These are phyloP conservation scores for Leptinotarsa defecta DNA, from an alignment of 1,140 invertebrate genomes.

Conservation along the genomic window DNA sequence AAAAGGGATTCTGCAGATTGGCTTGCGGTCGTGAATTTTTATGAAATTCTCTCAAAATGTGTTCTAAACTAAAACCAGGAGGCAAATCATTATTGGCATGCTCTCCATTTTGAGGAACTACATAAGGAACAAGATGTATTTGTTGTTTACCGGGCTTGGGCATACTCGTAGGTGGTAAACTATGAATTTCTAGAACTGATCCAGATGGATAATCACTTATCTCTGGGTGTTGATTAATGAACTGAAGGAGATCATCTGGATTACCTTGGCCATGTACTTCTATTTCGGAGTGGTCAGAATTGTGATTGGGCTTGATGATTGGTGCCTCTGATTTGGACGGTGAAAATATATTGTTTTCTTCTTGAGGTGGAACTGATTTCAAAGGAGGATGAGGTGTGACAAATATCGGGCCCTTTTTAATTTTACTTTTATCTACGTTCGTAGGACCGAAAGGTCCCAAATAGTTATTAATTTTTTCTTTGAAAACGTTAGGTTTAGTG, in stretches of 20 bases:
- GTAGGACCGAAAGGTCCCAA: conserved; percentile 59
- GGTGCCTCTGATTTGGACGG: background rate
- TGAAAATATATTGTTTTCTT: conserved; percentile 5
- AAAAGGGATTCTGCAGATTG: conserved; percentile 28
- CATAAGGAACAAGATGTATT: conserved; percentile 20
- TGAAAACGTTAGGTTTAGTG: conserved; percentile 12
- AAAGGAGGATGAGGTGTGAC: conserved; percentile 32
- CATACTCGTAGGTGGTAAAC: conserved; percentile 29
- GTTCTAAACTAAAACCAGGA: conserved; percentile 46
- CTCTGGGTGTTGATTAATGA: conserved; percentile 54
- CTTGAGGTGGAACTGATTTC: background rate
- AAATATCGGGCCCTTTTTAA: conserved; percentile 26
- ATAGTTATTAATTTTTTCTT: background rate
- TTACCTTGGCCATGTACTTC: conserved; percentile 44
- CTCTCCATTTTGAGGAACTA: conserved; percentile 26
- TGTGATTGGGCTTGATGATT: background rate
- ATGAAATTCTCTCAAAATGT: conserved; percentile 52
- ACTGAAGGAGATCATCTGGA: conserved; percentile 50
- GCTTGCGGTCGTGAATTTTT: conserved; percentile 41
- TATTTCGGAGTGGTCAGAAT: conserved; percentile 15
- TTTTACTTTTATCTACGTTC: conserved; percentile 45
- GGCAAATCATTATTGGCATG: conserved; percentile 27
- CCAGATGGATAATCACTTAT: conserved; percentile 52
- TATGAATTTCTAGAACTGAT: conserved; percentile 53
- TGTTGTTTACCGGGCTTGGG: conserved; percentile 17